Percentiles rank a stretch among this genome's conserved stretches.
These are phyloP conservation scores for Ovis canadensis DNA, from an alignment of 2,113 vertebrate genomes.

Conservation along the genomic window DNA sequence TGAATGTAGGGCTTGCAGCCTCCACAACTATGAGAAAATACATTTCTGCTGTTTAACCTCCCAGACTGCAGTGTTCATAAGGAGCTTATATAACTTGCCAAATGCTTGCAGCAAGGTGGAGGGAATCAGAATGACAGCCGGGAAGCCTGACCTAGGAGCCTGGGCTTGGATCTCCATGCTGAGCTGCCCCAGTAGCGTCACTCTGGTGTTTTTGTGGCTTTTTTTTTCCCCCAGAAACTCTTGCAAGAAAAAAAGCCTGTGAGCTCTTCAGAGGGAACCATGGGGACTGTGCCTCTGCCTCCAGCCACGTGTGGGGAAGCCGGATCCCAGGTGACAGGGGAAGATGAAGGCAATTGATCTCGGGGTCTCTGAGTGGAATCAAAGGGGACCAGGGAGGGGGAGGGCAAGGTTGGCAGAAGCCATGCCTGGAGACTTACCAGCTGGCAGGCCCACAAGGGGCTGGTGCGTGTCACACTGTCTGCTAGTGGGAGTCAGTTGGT, in stretches of 20 bases:
- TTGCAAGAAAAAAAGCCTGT: not conserved
- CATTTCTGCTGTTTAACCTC: rapidly evolving
- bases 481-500: not conserved
- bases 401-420: not conserved
- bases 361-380: not conserved
- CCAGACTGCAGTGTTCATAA: not conserved
- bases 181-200: not conserved
- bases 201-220: not conserved
- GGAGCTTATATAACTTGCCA: rapidly evolving
- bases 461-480: not conserved
- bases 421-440: not conserved
- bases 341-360: not conserved
- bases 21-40: not conserved
- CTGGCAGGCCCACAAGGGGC: not conserved
- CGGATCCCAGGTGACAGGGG: not conserved
- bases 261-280: not conserved
- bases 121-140: not conserved
- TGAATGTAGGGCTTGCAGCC: not conserved
- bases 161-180: rapidly evolving
- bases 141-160: not conserved
- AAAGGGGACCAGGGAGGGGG: too few relatives aligned
- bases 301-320: rapidly evolving
- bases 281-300: rapidly evolving
- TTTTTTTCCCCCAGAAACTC: not conserved
- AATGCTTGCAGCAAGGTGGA: not conserved